phyloP scores from a whole-genome alignment of 2,113 vertebrate genomes.

The Uria lomvia region DNA sequence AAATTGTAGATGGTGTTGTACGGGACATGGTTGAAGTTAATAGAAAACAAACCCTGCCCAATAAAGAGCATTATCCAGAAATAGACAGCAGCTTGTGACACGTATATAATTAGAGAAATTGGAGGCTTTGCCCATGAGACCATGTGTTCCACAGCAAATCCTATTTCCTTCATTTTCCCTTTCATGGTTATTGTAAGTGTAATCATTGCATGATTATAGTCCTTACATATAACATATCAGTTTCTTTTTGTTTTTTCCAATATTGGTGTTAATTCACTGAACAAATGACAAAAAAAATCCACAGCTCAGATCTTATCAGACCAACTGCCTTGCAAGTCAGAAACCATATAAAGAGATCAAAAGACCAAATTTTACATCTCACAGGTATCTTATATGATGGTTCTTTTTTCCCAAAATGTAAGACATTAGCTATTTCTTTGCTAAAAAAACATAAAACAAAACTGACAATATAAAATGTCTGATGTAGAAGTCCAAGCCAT shows the following conservation, averaged over 20 bases:
- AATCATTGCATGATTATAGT: background rate
- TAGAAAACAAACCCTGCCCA: background rate
- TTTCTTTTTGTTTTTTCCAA: background rate
- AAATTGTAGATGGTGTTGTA: background rate
- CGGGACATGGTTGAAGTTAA: background rate
- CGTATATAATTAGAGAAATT: background rate
- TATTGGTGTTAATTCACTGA: background rate
- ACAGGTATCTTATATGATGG: background rate
- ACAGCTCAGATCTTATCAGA: background rate
- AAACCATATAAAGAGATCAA: background rate
- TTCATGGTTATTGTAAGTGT: background rate
- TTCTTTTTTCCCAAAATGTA: background rate
- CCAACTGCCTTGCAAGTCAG: background rate
- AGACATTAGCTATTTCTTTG: background rate
- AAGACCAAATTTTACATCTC: background rate
- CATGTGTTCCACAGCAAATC: constrained; percentile 2
- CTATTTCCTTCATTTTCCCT: background rate
- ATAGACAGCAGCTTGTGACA: constrained; percentile 15
- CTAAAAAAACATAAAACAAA: background rate
- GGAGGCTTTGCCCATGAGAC: constrained; percentile 23
- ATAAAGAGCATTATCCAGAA: constrained; percentile 11
- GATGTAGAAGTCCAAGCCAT: background rate
- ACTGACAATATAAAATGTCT: background rate
- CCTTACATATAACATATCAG: background rate
- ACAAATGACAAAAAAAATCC: background rate